Evolutionary conservation across 2,797 vertebrate species (phyloP), one percentile per base, ranked within the genome.

Genomic region (Salarias fasciatus): DNA sequence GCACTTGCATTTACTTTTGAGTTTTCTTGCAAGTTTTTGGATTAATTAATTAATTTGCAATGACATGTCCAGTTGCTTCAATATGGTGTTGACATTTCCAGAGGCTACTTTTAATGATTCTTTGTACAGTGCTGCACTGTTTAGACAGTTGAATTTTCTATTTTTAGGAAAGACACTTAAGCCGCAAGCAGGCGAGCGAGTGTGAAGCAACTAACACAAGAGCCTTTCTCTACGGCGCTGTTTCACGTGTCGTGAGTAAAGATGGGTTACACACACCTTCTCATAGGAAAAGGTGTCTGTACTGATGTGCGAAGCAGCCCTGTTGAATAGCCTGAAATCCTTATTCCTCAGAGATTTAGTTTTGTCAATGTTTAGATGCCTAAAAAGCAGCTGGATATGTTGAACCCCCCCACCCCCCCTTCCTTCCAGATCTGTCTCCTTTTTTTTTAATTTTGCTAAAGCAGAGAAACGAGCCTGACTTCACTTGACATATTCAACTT

Each of bases 401-500:
- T n/a, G n/a, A n/a, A n/a, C n/a, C n/a, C n/a, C n/a, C n/a, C n/a
- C n/a, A n/a, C n/a, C n/a, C n/a, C n/a, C n/a, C n/a, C n/a, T n/a
- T n/a, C n/a, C n/a, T 45, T 68, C 52, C 77, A 61, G 41, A 44
- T 66, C 38, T 59, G 48, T 60, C 68, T 47, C 53, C 33, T 28
- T 40, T 37, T 35, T 49, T 7, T 53, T 0, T 47, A 12, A 29
- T 18, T 53, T 62, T 43, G 35, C 13, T 7, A 15, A 47, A 40
- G 53, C 24, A 13, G 53, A 57, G 11, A 53, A 28, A 28, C 69
- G 67, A 64, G 53, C 77, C 69, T 60, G 51, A 63, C 60, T 79
- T 87, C 64, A 44, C 0, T 83, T 86, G 61, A 65, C 70, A 79
- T 51, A 61, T 58, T 82, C 51, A 81, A 30, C 53, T 67, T 42